Evolutionary conservation across 2,113 vertebrate species (phyloP).

Genomic region (Conger conger): DNA sequence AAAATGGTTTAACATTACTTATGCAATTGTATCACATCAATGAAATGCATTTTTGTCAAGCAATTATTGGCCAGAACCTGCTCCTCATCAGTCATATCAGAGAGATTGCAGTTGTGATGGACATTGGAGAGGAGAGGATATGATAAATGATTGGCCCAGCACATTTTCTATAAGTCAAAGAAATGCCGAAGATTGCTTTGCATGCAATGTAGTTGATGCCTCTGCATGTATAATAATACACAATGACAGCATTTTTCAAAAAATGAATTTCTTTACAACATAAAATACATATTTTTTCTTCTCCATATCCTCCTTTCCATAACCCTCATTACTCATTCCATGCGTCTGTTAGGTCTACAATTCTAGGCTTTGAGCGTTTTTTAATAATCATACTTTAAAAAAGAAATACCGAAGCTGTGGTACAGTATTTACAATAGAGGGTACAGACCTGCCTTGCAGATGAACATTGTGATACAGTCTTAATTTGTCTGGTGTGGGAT

Average conservation of each 20-base stretch:
- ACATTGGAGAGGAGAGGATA: neutral
- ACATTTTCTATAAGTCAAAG: neutral
- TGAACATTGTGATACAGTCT: constrained; percentile 61
- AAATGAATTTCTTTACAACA: neutral
- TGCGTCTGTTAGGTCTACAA: constrained; percentile 34
- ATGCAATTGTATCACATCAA: neutral
- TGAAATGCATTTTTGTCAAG: neutral
- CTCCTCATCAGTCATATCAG: neutral
- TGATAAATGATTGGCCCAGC: neutral
- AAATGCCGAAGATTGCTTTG: neutral
- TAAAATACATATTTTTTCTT: neutral
- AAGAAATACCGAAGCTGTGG: constrained; percentile 31
- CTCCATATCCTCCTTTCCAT: neutral
- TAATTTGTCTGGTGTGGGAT: constrained; percentile 47
- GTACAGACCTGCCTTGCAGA: constrained; percentile 52
- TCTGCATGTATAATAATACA: neutral
- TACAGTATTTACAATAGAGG: constrained; percentile 46
- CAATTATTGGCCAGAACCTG: neutral
- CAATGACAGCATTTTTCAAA: neutral
- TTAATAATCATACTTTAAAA: constrained; percentile 25
- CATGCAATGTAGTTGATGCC: neutral
- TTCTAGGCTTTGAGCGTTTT: constrained; percentile 33
- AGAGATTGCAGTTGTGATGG: neutral
- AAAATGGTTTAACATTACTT: neutral
- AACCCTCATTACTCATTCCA: neutral